Evolutionary conservation across 2,888 invertebrate genomes (phyloP), one percentile per base, ranked within the genome.

Genomic region (Amblyjoppa fuscipennis): DNA sequence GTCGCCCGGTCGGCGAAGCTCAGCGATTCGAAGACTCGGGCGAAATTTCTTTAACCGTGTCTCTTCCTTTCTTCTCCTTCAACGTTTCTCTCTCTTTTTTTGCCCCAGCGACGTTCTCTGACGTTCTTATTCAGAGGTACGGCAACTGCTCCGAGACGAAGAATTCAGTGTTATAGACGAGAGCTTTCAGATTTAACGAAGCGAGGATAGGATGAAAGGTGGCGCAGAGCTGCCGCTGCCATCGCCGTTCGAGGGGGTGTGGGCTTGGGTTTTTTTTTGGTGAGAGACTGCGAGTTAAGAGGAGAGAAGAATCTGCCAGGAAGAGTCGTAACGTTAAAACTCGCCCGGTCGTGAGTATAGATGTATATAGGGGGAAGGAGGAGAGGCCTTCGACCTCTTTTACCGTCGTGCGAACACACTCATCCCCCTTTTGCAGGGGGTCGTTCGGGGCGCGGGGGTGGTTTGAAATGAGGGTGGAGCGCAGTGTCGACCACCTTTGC

Each of bases 191-290:
- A 81, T 78, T 85, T 81, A 85, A 85, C 84, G 84, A 85, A 85
- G 84, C 84, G 84, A 78, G 77, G 77, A 85, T 85, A 70, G 84
- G 81, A 85, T 85, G 84, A 85, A 85, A 85, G 81, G 84, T 85
- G 75, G 74, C 73, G 73, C 69, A 20, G 68, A 59, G 64, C 56
- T 64, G 61, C 20, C 3, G 31, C 9, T n/a, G 45, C 9, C 28
- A 31, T 31, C 7, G 61, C 64, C 70, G 38, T 41, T 81, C 74
- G 41, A 53, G 41, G 9, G 69, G 41, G 69, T 49, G 59, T n/a
- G 11, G 25, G 56, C 25, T 61, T 28, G 61, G 61, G 13, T 13
- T 53, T 56, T 53, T 56, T 41, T 69, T 16, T 41, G 53, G n/a
- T 51, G 13, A 25, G 61, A 34, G 51, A 31, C 20, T 28, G 61